Base-by-base conservation (phyloP, 92 coral and sea anemone genomes). In the Plumapathes pennacea region DNA sequence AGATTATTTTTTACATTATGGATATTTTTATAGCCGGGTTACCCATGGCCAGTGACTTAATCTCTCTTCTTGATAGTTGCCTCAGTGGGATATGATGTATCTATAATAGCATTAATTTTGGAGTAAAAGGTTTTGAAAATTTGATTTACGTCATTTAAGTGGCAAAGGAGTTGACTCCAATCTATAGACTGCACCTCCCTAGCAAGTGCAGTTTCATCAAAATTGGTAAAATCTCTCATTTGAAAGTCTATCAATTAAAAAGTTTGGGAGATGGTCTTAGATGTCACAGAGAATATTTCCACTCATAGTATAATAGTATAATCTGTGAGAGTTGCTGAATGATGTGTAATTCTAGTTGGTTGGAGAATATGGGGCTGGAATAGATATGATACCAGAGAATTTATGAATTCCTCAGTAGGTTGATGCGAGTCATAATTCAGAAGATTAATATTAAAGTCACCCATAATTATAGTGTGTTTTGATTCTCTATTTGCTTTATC, bases 11-110 rank as follows among this genome's bases (percentile, higher is more conserved):
- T 71, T 22, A 46, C 25, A 25, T 33, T 71, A 47, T 59, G 8
- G 78, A 47, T 11, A 3, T 46, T 7, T 32, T 49, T 38, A 71
- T 71, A 2, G 59, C 78, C 32, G 26, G 41, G 78, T 59, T 14
- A 67, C 54, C 74, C 65, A 67, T 31, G 74, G 78, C 37, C 15
- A 31, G 6, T 2, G 27, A 60, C 60, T 49, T 71, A 21, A 40
- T 37, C 47, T 71, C 69, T 13, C 20, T 45, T 24, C 46, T 58
- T 11, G 60, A 12, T 10, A 36, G 21, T 28, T 59, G 46, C 15
- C 50, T 32, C n/a, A 71, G 20, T 14, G 78, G 78, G 26, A 34
- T 44, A 31, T 71, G 78, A 20, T 34, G n/a, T 46, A 24, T 71
- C 57, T 1, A 71, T 33, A 2, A 31, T 12, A 2, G 33, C 22